Conservation (phyloP, 2,113 vertebrate species). For the Hemicordylus capensis region DNA sequence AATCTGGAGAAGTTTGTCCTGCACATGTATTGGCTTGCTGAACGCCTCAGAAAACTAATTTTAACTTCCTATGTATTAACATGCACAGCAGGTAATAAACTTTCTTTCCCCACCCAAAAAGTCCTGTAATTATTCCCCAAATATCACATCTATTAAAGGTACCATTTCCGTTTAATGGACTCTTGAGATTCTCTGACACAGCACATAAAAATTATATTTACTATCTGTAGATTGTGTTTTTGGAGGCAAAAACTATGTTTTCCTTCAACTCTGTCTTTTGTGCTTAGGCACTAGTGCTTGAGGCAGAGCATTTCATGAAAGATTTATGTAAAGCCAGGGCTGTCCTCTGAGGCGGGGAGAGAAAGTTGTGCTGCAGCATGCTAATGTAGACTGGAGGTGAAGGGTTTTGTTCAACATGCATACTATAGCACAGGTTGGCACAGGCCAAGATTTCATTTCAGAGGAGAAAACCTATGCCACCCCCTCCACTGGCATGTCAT, state of each 20-base stretch:
- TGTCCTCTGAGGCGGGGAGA: slow-evolving; percentile 65
- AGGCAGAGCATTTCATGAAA: slow-evolving; percentile 73
- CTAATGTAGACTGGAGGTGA: slow-evolving; percentile 45
- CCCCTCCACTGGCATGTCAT: neutral
- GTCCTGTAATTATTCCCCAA: neutral
- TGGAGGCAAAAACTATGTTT: slow-evolving; percentile 63
- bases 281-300: slow-evolving; percentile 52
- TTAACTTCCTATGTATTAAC: neutral
- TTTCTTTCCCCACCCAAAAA: neutral
- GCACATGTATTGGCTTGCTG: rapidly evolving
- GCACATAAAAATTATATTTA: slow-evolving; percentile 51
- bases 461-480: neutral
- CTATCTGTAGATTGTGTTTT: slow-evolving; percentile 51
- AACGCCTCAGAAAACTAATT: rapidly evolving
- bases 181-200: slow-evolving; percentile 23
- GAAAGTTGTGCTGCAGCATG: slow-evolving; percentile 59
- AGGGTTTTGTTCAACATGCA: slow-evolving; percentile 22
- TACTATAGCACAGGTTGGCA: slow-evolving; percentile 9
- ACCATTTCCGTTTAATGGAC: neutral
- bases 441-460: neutral
- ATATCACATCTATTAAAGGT: neutral
- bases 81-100: rapidly evolving
- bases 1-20: neutral
- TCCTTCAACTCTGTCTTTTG: slow-evolving; percentile 64
- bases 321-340: slow-evolving; percentile 73